Evolutionary conservation across 2,797 vertebrate species (phyloP), one percentile per base, ranked within the genome.

Genomic region (Carcharodon carcharias): DNA sequence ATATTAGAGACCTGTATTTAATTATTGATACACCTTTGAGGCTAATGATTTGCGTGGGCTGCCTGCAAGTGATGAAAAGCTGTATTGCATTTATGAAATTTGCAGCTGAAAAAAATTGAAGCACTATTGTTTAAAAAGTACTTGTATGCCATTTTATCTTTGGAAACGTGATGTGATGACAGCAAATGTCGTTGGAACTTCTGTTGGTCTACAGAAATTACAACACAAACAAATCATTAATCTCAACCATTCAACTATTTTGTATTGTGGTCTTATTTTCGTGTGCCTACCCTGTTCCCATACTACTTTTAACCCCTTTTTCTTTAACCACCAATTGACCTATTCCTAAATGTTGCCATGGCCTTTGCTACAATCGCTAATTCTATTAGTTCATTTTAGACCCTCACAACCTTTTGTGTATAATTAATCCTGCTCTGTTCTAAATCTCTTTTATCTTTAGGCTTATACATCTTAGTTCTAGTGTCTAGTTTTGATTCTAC

Each of bases 41-140:
- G 65, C 65, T 95, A 4, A 12, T 71, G n/a, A 71, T 71, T 40
- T 5, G 26, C n/a, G 14, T 31, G 45, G 11, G n/a, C 45, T 95
- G 23, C 7, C 45, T 95, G 23, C 40, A 95, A 69, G 67, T 95
- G 45, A 69, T 50, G 9, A 50, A 95, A 50, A 69, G 12, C 23
- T 21, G 40, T 95, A 28, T 95, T 26, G 14, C 67, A 54, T 50
- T 71, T 94, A 26, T 80, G 67, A 71, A 14, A 54, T 50, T 71
- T 95, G 93, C 12, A 80, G n/a, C 73, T 77, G 11, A 35, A 89
- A 89, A 89, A 87, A 4, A 89, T 89, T 89, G 54, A 91, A 91
- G 8, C 23, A 35, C 88, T 89, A 11, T 4, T 63, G 89, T n/a
- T 35, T 67, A 77, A 92, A 61, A 61, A 21, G 28, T 35, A 61